Evolutionary conservation across 2,113 vertebrate species (phyloP).

Genomic region (Chaenogobius annularis): DNA sequence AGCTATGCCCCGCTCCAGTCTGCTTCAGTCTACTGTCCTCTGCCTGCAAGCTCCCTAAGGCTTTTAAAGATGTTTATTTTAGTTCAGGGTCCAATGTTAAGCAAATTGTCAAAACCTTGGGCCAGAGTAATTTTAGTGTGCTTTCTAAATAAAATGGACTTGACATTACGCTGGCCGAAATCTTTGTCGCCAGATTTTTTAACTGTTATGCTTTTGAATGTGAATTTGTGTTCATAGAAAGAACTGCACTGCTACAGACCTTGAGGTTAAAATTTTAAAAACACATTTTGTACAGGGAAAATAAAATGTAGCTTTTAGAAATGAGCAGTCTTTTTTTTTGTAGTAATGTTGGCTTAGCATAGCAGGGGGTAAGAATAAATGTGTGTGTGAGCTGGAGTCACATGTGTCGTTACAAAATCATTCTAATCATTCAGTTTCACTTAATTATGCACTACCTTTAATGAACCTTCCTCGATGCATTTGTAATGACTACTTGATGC

Average conservation of each 20-base stretch:
- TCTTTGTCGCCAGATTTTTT: neutral
- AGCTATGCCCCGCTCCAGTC: conserved; percentile 30
- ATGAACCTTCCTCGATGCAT: no score
- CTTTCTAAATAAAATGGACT: conserved; percentile 9
- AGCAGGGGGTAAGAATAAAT: no score
- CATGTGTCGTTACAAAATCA: neutral
- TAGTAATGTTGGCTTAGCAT: neutral
- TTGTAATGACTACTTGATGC: no score
- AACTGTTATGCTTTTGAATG: neutral
- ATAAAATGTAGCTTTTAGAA: neutral
- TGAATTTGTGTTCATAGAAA: neutral
- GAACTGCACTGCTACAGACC: neutral
- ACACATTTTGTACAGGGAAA: neutral
- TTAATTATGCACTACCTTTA: neutral
- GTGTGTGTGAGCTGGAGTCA: neutral
- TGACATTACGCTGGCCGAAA: conserved; percentile 1
- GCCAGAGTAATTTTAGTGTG: neutral
- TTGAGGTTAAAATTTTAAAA: neutral
- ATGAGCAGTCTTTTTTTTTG: neutral
- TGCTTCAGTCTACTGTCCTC: conserved; percentile 49
- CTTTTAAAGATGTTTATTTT: conserved; percentile 11
- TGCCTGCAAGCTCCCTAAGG: neutral
- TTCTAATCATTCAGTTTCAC: neutral
- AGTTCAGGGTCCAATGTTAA: conserved; percentile 2
- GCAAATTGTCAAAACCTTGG: neutral